Evolutionary conservation across 2,888 invertebrate genomes (phyloP).

Genomic region (Aspidiotus rigidus): DNA sequence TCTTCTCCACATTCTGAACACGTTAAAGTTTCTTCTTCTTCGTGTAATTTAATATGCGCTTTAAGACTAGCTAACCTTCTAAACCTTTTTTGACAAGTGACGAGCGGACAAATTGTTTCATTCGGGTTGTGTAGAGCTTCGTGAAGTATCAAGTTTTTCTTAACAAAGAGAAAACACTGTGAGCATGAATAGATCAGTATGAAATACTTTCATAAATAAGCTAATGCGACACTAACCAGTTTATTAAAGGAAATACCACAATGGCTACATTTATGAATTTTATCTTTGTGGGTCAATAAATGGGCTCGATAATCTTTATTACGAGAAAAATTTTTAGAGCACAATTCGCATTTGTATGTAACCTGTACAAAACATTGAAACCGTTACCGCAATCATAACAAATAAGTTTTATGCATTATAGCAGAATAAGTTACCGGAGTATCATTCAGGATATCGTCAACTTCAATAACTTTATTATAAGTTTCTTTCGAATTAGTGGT

Average conservation of each 20-base stretch:
- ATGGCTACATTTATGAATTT: conserved; percentile 48
- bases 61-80: conserved; percentile 54
- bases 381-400: too few relatives aligned
- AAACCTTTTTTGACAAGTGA: conserved; percentile 53
- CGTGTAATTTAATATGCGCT: conserved; percentile 54
- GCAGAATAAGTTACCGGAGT: too few relatives aligned
- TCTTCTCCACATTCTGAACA: conserved; percentile 56
- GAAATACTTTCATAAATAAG: neutral
- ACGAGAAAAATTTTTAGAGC: conserved; percentile 10
- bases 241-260: conserved; percentile 50
- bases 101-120: conserved; percentile 47
- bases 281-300: conserved; percentile 48
- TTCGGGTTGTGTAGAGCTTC: conserved; percentile 48
- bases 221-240: conserved; percentile 10
- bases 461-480: too few relatives aligned
- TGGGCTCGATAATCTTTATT: conserved; percentile 47
- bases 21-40: conserved; percentile 52
- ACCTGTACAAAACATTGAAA: neutral
- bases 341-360: conserved; percentile 14
- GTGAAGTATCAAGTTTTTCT: conserved; percentile 49
- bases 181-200: neutral
- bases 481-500: too few relatives aligned
- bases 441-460: too few relatives aligned
- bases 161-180: conserved; percentile 15
- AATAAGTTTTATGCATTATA: too few relatives aligned